Percentiles rank a stretch among this genome's conserved stretches.
Evolutionary conservation across 2,888 invertebrate genomes (phyloP).

Genomic region (Drosophila prostipennis): DNA sequence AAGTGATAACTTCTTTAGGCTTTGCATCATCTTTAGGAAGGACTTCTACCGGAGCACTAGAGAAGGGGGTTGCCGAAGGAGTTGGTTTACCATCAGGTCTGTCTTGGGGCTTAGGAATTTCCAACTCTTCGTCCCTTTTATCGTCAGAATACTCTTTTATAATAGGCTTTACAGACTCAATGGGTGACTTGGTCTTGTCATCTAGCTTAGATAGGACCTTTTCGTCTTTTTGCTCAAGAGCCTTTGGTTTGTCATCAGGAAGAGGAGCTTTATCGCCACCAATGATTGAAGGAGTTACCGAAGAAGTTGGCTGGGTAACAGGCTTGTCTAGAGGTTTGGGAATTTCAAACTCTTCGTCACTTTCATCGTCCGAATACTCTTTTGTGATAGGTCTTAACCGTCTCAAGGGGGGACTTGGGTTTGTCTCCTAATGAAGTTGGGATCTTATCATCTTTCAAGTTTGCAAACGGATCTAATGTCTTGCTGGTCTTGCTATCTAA

Average conservation of each 20-base stretch:
- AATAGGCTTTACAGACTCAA: neutral
- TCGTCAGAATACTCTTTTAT: neutral
- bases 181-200: neutral
- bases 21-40: too few relatives aligned
- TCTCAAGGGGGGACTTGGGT: constrained; percentile 7
- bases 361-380: constrained; percentile 3
- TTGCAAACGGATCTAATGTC: neutral
- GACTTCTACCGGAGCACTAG: too few relatives aligned
- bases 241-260: neutral
- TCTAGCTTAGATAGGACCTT: neutral
- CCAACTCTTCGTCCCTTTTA: too few relatives aligned
- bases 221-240: neutral
- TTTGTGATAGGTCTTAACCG: neutral
- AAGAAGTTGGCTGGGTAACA: too few relatives aligned
- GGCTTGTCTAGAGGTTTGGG: neutral
- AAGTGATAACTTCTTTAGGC: too few relatives aligned
- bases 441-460: neutral
- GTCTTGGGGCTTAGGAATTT: too few relatives aligned
- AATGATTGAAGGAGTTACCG: neutral
- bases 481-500: neutral
- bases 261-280: neutral
- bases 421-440: neutral
- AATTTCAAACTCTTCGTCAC: neutral
- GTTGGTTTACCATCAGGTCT: too few relatives aligned
- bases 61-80: too few relatives aligned